Base-by-base conservation (phyloP, 2,113 vertebrate genomes). In the Oceanodroma tethys region DNA sequence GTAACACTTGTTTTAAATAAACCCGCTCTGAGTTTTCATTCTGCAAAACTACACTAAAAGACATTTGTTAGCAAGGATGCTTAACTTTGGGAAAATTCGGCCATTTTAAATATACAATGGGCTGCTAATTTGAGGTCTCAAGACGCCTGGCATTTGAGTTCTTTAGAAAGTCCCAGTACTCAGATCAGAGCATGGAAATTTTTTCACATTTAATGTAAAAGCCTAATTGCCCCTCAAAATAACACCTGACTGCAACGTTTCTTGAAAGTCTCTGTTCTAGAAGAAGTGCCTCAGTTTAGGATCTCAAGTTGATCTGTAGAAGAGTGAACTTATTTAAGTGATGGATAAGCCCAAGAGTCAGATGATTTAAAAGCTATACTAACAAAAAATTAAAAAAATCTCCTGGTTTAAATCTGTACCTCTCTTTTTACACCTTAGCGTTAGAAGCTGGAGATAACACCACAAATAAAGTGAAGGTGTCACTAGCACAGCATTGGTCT, bases 341-440 rank as follows among this genome's bases (percentile, higher is more conserved):
- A 45, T 34, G 0, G 8, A 26, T 63, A 82, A 83, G 30, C 30
- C 29, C 7, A 75, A 62, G 63, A 67, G 16, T 30, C 20, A 48
- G 5, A 30, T 43, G 2, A 72, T 47, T 72, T 85, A 36, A 88
- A 88, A 95, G 21, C 15, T 60, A 32, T 36, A 68, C 5, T 71
- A 18, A 38, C 4, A 16, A 53, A 53, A 34, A 43, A 9, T 2
- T 19, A 4, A 1, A 3, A 2, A 32, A 12, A 27, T 10, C 25
- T 87, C 5, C 5, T 6, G 2, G 13, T n/a, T 91, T 65, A 74
- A 47, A 58, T 42, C 30, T 45, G 34, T 66, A 55, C 30, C 30
- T 76, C 17, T 67, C 7, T 59, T 63, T 63, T 45, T 30, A 52
- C 52, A 36, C 27, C 40, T 52, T 27, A 56, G 18, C 67, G 11